Evolutionary conservation across 1,140 invertebrate genomes (phyloP), one percentile per base, ranked within the genome.

Genomic region (Drosophila oshimai): DNA sequence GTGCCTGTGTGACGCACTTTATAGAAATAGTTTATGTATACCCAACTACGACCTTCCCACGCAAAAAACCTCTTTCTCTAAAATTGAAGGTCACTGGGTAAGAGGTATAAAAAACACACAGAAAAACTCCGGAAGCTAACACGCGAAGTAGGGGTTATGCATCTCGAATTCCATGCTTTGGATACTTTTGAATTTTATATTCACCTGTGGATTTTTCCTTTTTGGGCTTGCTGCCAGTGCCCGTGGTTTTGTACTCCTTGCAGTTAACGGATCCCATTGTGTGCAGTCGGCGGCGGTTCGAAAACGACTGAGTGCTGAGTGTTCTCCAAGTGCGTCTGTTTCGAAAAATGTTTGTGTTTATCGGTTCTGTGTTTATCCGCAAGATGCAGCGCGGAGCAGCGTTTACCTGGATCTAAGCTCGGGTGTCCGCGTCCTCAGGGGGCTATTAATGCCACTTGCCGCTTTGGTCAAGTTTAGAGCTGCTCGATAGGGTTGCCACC

Each of bases 171-270:
- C 2, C 9, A 9, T 4, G 2, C 17, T 12, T 31, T 29, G 20
- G 3, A 29, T 22, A 15, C 34, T 20, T 15, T 7, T 22, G 6
- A 31, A 12, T 17, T 33, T 10, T 50, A 4, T 29, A 42, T 15
- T 55, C 77, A 88, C 81, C 81, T 81, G 72, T 37, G 4, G 53
- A 57, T 12, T 84, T 78, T 13, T 87, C 81, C 9, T 71, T 72
- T 36, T 81, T 77, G 31, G 81, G 81, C 6, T 80, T 75, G 37
- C 81, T 87, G 12, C 77, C 77, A 10, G 78, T 87, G 1, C 77
- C 77, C 12, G 78, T 87, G 1, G 83, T 87, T 33, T 83, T 88
- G 57, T 87, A 87, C 58, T 87, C 83, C 78, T 87, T 87, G 57
- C 83, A 87, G 26, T 84, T 81, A 28, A 75, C 53, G 15, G 83